Evolutionary conservation across 2,888 invertebrate genomes (phyloP).

Genomic region (Limnephilus auricula): DNA sequence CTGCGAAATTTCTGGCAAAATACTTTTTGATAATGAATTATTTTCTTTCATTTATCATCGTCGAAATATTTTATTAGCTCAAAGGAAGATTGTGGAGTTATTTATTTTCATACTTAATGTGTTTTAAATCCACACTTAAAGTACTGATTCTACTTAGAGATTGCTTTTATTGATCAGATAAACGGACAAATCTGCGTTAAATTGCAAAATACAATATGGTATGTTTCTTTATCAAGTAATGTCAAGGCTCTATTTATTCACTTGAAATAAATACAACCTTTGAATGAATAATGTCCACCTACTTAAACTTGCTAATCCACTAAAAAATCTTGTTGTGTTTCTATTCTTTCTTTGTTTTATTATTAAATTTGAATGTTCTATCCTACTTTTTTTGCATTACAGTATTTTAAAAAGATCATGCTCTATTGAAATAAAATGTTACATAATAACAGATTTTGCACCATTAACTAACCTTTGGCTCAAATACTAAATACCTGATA

Average conservation of each 20-base stretch:
- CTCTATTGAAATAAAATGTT: not conserved
- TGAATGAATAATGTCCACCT: not conserved
- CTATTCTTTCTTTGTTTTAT: not conserved
- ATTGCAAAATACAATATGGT: not conserved
- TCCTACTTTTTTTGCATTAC: not conserved
- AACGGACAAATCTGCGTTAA: not conserved
- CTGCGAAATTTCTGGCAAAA: not conserved
- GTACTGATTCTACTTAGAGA: not conserved
- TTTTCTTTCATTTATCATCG: not conserved
- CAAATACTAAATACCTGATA: not conserved
- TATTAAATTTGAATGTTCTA: not conserved
- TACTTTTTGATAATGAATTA: not conserved
- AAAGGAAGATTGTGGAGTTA: not conserved
- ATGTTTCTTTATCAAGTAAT: not conserved
- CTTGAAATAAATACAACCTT: not conserved
- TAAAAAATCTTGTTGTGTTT: not conserved
- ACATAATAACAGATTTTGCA: not conserved
- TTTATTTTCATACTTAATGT: not conserved
- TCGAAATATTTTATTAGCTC: not conserved
- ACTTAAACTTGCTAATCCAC: not conserved
- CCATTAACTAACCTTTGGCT: not conserved
- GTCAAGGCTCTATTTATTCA: not conserved
- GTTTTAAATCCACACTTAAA: not conserved
- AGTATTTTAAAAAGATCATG: not conserved
- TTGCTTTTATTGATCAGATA: conserved; percentile 4